Base-by-base conservation (phyloP, 2,888 invertebrate species). In the Scrobipalpa atriplicella region DNA sequence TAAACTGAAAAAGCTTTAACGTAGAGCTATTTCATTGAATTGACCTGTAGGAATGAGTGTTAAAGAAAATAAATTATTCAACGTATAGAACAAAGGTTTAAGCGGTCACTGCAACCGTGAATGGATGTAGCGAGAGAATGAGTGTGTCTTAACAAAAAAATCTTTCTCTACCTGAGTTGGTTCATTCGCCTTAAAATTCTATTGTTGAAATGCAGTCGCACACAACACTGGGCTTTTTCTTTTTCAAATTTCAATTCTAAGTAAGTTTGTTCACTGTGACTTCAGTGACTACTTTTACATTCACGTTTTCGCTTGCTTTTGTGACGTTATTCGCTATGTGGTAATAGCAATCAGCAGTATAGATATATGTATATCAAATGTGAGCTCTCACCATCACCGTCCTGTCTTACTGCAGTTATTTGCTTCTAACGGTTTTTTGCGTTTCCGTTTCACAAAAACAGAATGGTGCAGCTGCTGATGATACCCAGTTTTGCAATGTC, bases 151-250 rank as follows among this genome's bases (percentile, higher is more conserved):
- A 68, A 75, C 73, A 78, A 84, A 84, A n/a, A 83, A 81, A 81
- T 76, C 71, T 68, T 74, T 71, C 71, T 83, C 82, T 89, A 89
- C 89, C 89, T 89, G 89, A 73, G 79, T 66, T 70, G 74, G 77
- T 78, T 81, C 80, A 82, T 81, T 81, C 75, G 78, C 68, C 72
- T 78, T 70, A 74, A 71, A 73, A 70, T 29, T 81, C 79, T 79
- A 81, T 85, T 85, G 85, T 85, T 78, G 73, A 72, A 70, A 71
- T 71, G 74, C 78, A 73, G 71, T 66, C 72, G 71, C 65, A 66
- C 62, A 56, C 66, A 61, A 66, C 60, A 43, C 56, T 36, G 21
- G 16, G 41, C 19, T 39, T 21, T 13, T 16, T 60, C 60, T 38
- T 60, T 60, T 38, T 8, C 5, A 58, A 11, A 21, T 58, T 29